These are phyloP conservation scores for Allobates femoralis DNA, from an alignment of 2,797 vertebrate species.

Conservation along the genomic window DNA sequence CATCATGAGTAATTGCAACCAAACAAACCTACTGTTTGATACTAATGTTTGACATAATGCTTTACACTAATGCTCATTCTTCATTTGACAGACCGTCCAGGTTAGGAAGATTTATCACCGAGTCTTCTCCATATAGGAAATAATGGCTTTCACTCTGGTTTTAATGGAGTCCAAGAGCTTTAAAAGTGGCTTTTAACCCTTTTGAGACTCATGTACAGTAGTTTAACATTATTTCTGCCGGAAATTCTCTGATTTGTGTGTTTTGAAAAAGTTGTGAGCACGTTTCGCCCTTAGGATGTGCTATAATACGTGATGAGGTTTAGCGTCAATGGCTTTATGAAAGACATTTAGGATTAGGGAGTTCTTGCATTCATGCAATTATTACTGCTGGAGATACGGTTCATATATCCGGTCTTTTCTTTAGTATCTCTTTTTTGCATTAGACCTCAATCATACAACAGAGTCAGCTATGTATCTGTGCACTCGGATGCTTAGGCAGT, in stretches of 20 bases:
- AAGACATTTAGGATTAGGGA: too few species aligned
- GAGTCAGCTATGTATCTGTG: too few species aligned
- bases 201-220: background rate
- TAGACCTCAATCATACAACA: too few species aligned
- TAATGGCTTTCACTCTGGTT: background rate
- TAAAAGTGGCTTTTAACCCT: background rate
- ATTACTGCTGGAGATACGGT: too few species aligned
- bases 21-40: background rate
- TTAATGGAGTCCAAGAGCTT: background rate
- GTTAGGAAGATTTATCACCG: background rate
- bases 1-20: background rate
- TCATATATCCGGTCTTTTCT: too few species aligned
- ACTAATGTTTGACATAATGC: background rate
- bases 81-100: background rate
- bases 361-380: too few species aligned
- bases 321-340: too few species aligned
- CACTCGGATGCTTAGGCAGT: too few species aligned
- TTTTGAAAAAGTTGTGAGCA: background rate
- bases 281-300: background rate
- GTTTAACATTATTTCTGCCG: background rate
- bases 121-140: background rate
- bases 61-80: background rate
- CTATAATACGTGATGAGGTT: background rate
- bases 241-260: background rate
- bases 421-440: too few species aligned